These are phyloP conservation scores for Lophius piscatorius DNA, from an alignment of 2,113 vertebrate genomes.

Conservation along the genomic window DNA sequence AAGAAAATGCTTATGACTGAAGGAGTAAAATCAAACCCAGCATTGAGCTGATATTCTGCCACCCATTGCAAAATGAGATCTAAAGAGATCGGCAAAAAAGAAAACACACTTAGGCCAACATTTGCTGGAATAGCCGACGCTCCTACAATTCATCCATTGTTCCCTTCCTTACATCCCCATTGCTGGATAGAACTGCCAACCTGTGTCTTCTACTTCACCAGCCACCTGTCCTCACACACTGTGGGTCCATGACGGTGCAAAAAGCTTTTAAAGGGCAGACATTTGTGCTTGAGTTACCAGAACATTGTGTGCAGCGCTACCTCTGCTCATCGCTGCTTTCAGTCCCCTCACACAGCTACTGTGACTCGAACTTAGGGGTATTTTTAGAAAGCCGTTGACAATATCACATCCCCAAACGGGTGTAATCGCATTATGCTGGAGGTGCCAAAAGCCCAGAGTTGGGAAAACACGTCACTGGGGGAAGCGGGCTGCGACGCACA, in stretches of 20 bases:
- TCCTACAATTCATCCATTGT: not conserved
- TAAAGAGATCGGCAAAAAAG: constrained; percentile 4
- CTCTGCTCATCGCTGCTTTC: constrained; percentile 22
- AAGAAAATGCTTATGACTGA: constrained; percentile 29
- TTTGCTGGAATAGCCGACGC: not conserved
- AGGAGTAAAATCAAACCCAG: constrained; percentile 40
- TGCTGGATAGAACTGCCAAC: constrained; percentile 17
- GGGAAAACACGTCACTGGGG: constrained; percentile 48
- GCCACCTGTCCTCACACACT: constrained; percentile 22
- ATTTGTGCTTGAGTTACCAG: constrained; percentile 70
- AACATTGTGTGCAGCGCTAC: constrained; percentile 56
- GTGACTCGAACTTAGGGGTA: constrained; percentile 40
- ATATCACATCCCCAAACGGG: constrained; percentile 66
- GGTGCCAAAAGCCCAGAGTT: constrained; percentile 72
- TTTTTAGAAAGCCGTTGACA: constrained; percentile 72
- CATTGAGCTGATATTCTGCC: constrained; percentile 49
- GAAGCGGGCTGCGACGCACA: constrained; percentile 38
- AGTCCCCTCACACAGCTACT: constrained; percentile 28
- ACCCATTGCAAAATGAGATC: constrained; percentile 11
- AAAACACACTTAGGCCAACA: not conserved
- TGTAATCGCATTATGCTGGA: constrained; percentile 72
- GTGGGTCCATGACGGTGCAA: constrained; percentile 43
- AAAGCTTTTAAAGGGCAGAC: constrained; percentile 73
- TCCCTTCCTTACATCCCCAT: not conserved
- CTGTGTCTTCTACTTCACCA: constrained; percentile 31